Base-by-base conservation (phyloP, 2,888 invertebrate species). In the Ellobium chinense region DNA sequence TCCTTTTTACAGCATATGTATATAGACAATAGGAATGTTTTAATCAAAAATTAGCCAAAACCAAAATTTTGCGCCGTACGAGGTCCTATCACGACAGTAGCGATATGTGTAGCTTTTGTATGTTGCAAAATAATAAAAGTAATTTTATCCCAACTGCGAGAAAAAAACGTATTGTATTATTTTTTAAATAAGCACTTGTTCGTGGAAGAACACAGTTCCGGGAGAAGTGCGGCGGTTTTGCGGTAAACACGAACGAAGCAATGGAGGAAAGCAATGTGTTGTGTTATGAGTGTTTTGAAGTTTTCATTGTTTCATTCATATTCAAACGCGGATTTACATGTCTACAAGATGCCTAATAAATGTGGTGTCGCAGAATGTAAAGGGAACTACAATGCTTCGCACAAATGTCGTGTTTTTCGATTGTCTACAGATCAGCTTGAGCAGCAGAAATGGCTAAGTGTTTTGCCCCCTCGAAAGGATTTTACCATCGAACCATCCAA, bases 321-420 rank as follows among this genome's bases (percentile, higher is more conserved):
- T 46, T 46, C 46, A 46, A 46, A 46, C 46, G 18, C 46, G 46
- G 46, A 46, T 12, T 46, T 46, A 46, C 46, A 46, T 46, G 46
- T 18, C 46, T 46, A 46, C 46, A 46, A 46, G 46, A 46, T 46
- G 46, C 46, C 46, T 46, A 46, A 46, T 46, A 46, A 46, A 46
- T 46, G 46, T 46, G 46, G 46, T 46, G 46, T 46, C 18, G 46
- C 18, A 18, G 46, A 46, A 46, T 46, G 46, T 46, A 46, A 46
- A 46, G 46, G 46, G 24, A 60, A 60, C 27, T 60, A 60, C 27
- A 60, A 60, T 60, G n/a, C 7, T 24, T 21, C 60, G 24, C n/a
- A 60, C 60, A 60, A 60, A n/a, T 60, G 60, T n/a, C 60, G 60
- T 60, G 60, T 60, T 27, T 60, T 60, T 60, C n/a, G 27, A 60